Conservation (phyloP, 2,797 vertebrate genomes). For the Falco columbarius region DNA sequence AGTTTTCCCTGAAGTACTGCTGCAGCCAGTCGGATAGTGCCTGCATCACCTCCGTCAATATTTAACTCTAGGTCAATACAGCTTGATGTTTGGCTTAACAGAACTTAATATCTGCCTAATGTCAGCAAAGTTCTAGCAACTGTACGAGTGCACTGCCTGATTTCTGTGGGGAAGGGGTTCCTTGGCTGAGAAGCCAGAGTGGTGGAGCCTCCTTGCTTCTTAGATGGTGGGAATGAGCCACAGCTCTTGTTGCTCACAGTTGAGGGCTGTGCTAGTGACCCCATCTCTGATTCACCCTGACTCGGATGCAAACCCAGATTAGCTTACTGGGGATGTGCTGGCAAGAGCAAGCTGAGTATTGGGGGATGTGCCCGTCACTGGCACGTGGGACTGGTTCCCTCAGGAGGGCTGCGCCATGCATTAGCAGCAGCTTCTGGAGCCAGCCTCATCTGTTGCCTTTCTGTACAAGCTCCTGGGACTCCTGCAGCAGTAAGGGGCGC, state of each 20-base stretch:
- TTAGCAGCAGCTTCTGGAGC: neutral
- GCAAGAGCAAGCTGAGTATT: accelerated
- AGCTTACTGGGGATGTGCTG: neutral
- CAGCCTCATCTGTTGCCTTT: neutral
- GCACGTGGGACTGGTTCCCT: accelerated
- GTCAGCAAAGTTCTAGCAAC: neutral
- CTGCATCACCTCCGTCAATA: neutral
- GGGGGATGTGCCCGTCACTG: accelerated
- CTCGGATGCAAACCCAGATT: accelerated
- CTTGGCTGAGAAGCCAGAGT: neutral
- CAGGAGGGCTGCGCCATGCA: neutral
- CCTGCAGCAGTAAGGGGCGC: accelerated
- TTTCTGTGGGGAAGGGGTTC: neutral
- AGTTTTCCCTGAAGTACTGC: neutral
- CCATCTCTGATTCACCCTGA: accelerated
- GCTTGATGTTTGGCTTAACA: slow-evolving; percentile 16
- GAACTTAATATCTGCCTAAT: neutral
- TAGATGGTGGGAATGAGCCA: neutral
- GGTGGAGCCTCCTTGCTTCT: no score
- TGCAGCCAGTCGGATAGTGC: neutral
- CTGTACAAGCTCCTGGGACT: neutral
- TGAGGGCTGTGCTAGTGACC: neutral
- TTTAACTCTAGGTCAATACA: neutral
- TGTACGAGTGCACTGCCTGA: neutral
- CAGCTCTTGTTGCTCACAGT: accelerated